Evolutionary conservation across 2,888 invertebrate species (phyloP).

Genomic region (Argyresthia albistria): DNA sequence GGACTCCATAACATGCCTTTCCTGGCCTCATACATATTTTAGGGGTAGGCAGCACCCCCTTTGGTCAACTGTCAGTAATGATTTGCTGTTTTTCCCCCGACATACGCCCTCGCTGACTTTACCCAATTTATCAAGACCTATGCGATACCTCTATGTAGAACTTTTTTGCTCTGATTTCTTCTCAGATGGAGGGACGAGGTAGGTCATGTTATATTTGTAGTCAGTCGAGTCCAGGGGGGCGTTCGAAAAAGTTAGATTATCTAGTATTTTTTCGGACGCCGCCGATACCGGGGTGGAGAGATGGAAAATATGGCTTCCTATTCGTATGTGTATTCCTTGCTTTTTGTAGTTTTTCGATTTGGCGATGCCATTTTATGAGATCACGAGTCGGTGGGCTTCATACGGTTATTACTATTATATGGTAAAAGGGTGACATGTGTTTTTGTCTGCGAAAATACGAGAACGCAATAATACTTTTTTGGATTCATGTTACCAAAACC

Average conservation of each 20-base stretch:
- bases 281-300: constrained; percentile 56
- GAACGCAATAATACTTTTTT: too few species aligned
- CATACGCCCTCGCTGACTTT: constrained; percentile 46
- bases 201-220: constrained; percentile 24
- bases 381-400: constrained; percentile 9
- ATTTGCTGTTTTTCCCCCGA: constrained; percentile 62
- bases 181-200: constrained; percentile 8
- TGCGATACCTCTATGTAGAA: constrained; percentile 6
- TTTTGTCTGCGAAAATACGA: not conserved
- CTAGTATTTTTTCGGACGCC: constrained; percentile 65
- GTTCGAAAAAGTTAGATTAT: constrained; percentile 67
- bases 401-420: not conserved
- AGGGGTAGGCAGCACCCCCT: constrained; percentile 61
- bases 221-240: constrained; percentile 46
- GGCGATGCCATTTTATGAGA: constrained; percentile 6
- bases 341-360: constrained; percentile 38
- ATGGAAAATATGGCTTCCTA: constrained; percentile 69
- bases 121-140: constrained; percentile 25
- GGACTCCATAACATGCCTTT: constrained; percentile 70
- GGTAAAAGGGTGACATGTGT: not conserved
- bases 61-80: constrained; percentile 73
- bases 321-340: constrained; percentile 42
- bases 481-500: too few species aligned
- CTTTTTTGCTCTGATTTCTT: not conserved
- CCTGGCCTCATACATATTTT: constrained; percentile 69